A percentile compares a stretch with the other conserved stretches of the same genome.
Conservation (phyloP, 2,113 vertebrate genomes). For the Dromas ardeola region DNA sequence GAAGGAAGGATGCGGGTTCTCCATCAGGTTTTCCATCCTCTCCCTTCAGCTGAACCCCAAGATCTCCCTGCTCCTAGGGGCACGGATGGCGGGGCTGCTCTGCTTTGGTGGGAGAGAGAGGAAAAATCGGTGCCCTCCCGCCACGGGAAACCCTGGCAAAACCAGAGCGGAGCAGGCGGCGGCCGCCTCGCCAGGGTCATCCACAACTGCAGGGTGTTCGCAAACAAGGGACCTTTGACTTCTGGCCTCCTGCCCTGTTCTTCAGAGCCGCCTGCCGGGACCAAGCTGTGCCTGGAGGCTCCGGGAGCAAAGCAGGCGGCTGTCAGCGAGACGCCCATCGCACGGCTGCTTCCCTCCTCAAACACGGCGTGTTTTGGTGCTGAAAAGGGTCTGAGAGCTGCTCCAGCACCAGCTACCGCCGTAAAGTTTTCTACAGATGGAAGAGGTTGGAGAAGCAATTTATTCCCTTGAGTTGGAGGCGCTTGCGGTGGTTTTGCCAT, state of each 20-base stretch:
- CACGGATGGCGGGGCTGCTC: neutral
- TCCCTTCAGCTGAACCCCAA: neutral
- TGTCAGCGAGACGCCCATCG: rapidly evolving
- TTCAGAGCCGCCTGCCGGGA: rapidly evolving
- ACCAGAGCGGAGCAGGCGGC: neutral
- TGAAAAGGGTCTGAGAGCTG: neutral
- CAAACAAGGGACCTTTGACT: neutral
- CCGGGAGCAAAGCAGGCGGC: rapidly evolving
- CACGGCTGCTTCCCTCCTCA: neutral
- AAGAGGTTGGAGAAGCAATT: neutral
- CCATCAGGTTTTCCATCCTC: neutral
- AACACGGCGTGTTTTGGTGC: rapidly evolving
- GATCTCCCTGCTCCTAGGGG: neutral
- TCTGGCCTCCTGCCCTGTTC: neutral
- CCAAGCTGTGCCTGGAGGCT: neutral
- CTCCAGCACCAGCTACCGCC: neutral
- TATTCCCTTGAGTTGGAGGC: neutral
- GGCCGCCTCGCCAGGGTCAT: neutral
- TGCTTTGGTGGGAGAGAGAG: neutral
- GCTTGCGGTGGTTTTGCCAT: neutral
- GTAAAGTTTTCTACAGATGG: neutral
- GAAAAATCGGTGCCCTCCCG: neutral
- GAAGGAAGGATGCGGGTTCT: neutral
- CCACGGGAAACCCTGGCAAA: neutral
- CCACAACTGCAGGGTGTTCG: neutral